A percentile compares a stretch with the other conserved stretches of the same genome.
Evolutionary conservation across 1,140 invertebrate species (phyloP).

Genomic region (Drosophila ironensis): DNA sequence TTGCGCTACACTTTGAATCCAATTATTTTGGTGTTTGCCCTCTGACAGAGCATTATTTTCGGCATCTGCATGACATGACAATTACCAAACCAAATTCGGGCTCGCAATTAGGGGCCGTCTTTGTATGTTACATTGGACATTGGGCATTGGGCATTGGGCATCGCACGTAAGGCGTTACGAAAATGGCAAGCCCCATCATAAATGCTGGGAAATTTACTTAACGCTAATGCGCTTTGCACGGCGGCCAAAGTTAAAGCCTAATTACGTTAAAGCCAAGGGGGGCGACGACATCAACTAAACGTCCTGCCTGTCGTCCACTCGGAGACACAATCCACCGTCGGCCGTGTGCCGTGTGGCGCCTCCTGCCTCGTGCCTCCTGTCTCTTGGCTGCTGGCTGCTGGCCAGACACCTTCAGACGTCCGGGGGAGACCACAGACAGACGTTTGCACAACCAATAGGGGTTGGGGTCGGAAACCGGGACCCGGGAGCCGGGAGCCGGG

Average conservation of each 20-base stretch:
- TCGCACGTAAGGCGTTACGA: neutral
- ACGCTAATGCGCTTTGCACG: slow-evolving; percentile 43
- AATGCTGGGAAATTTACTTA: slow-evolving; percentile 35
- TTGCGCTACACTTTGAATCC: neutral
- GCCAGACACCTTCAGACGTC: slow-evolving; percentile 30
- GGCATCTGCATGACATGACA: slow-evolving; percentile 36
- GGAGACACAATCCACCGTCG: slow-evolving; percentile 13
- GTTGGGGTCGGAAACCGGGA: no score
- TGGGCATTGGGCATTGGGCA: no score
- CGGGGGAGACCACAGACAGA: slow-evolving; percentile 37
- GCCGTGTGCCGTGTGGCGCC: no score
- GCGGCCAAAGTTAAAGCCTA: slow-evolving; percentile 44
- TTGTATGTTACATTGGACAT: no score
- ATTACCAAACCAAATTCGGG: slow-evolving; percentile 14
- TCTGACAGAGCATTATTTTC: slow-evolving; percentile 7
- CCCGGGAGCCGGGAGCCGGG: neutral
- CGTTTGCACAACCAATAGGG: slow-evolving; percentile 21
- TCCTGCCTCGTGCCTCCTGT: no score
- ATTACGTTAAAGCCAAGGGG: slow-evolving; percentile 49
- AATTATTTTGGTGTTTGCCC: neutral
- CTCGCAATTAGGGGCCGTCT: slow-evolving; percentile 11
- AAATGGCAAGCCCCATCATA: slow-evolving; percentile 15
- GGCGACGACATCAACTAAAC: slow-evolving; percentile 16
- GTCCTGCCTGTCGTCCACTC: neutral
- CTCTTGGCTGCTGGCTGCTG: no score